Percentiles rank a stretch among this genome's conserved stretches.
These are phyloP conservation scores for Sebastolobus alascanus DNA, from an alignment of 2,797 vertebrate species.

Conservation along the genomic window DNA sequence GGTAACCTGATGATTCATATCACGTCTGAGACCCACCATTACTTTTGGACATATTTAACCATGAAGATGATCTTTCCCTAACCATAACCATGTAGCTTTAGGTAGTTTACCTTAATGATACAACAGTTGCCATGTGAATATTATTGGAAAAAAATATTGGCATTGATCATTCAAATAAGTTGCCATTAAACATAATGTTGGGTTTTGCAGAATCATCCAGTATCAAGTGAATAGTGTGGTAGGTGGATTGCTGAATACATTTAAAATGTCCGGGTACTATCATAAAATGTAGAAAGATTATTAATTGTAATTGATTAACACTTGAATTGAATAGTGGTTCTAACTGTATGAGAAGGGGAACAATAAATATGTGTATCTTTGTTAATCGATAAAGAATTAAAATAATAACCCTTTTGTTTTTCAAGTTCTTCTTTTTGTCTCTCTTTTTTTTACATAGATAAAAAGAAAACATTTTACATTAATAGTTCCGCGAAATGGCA, in stretches of 20 bases:
- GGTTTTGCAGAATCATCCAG: not conserved
- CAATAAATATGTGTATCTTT: not conserved
- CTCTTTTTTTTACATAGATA: not conserved
- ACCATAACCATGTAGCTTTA: not conserved
- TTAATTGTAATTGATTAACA: not conserved
- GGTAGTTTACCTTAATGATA: not conserved
- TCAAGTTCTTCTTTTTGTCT: not conserved
- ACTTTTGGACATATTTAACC: not conserved
- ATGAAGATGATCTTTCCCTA: not conserved
- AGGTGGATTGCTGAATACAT: not conserved
- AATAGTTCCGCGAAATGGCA: not conserved
- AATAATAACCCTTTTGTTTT: not conserved
- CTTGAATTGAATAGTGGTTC: not conserved
- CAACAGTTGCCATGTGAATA: not conserved
- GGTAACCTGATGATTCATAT: slow-evolving; percentile 1
- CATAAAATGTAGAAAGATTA: not conserved
- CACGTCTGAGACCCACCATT: not conserved
- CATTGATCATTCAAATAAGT: not conserved
- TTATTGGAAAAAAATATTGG: not conserved
- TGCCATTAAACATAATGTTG: not conserved
- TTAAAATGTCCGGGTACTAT: not conserved
- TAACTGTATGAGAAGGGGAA: not conserved
- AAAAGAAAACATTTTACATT: not conserved
- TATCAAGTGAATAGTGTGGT: not conserved
- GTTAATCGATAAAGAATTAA: not conserved